Evolutionary conservation across 2,113 vertebrate genomes (phyloP).

Genomic region (Misgurnus mizolepis): DNA sequence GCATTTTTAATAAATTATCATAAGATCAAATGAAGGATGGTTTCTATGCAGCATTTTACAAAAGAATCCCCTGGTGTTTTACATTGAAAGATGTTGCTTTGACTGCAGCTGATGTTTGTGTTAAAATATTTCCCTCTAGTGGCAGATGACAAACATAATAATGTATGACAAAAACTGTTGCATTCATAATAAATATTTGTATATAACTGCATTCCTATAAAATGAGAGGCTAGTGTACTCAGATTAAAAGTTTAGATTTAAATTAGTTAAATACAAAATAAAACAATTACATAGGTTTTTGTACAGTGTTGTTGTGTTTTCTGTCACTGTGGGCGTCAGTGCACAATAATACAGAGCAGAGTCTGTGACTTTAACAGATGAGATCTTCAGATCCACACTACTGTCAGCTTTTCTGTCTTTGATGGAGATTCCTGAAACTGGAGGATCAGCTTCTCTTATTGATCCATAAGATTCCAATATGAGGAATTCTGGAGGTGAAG

Average conservation of each 20-base stretch:
- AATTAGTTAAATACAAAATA: too few relatives aligned
- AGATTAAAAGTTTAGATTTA: too few relatives aligned
- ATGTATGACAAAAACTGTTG: too few relatives aligned
- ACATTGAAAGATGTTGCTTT: too few relatives aligned
- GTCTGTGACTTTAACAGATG: slow-evolving; percentile 5
- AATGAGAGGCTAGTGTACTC: too few relatives aligned
- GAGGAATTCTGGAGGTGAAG: slow-evolving; percentile 12
- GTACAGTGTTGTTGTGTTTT: background rate
- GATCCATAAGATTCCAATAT: background rate
- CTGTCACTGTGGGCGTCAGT: background rate
- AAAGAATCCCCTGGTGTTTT: too few relatives aligned
- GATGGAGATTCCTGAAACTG: background rate
- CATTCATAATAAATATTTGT: too few relatives aligned
- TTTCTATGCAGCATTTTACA: too few relatives aligned
- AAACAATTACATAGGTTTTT: background rate
- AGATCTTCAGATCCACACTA: background rate
- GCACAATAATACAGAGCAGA: slow-evolving; percentile 13
- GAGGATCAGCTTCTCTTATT: slow-evolving; percentile 5
- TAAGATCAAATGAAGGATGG: too few relatives aligned
- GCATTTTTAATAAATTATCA: too few relatives aligned
- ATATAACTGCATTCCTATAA: too few relatives aligned
- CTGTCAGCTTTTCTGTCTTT: background rate
- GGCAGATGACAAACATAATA: background rate
- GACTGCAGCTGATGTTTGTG: background rate
- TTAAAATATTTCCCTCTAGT: background rate